Percentiles rank a stretch among this genome's conserved stretches.
phyloP scores from a whole-genome alignment of 2,113 vertebrate genomes.

The Mormyrus lacerda region DNA sequence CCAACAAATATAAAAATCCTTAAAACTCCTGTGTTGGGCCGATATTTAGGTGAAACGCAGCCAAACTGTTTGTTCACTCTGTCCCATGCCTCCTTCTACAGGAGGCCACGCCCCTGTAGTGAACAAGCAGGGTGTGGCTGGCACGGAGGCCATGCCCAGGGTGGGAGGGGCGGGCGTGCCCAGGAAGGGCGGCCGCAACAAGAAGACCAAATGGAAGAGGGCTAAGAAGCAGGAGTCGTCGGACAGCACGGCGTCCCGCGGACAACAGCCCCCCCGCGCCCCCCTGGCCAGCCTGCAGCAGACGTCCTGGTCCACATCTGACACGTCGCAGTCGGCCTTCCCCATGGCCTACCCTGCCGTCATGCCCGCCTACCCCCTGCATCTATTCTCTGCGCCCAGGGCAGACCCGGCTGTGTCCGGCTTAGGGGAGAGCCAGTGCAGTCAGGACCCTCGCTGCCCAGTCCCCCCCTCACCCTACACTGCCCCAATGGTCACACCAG shows the following conservation, averaged over 20 bases:
- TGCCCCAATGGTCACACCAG: conserved; percentile 68
- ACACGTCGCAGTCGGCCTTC: conserved; percentile 69
- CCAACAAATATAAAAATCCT: neutral
- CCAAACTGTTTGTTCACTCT: neutral
- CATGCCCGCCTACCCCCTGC: conserved; percentile 61
- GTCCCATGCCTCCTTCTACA: neutral
- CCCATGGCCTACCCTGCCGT: conserved; percentile 66
- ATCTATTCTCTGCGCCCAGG: conserved; percentile 25
- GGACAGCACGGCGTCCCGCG: conserved; percentile 69
- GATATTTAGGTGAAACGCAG: neutral
- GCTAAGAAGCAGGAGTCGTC: conserved; percentile 76
- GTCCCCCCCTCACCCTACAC: conserved; percentile 55
- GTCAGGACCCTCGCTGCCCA: conserved; percentile 45
- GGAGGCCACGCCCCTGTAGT: neutral
- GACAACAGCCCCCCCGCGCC: conserved; percentile 56
- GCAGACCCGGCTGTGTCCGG: conserved; percentile 49
- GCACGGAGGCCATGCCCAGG: conserved; percentile 34
- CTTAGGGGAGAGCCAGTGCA: conserved; percentile 52
- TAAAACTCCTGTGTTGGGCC: neutral
- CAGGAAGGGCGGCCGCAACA: conserved; percentile 56
- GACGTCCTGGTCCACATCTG: conserved; percentile 79
- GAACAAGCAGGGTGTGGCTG: conserved; percentile 8
- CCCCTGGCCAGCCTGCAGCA: conserved; percentile 71
- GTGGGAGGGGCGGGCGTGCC: conserved; percentile 30
- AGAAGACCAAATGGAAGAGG: conserved; percentile 67